These are phyloP conservation scores for Synanthedon formicaeformis DNA, from an alignment of 2,888 invertebrate species.

Conservation along the genomic window DNA sequence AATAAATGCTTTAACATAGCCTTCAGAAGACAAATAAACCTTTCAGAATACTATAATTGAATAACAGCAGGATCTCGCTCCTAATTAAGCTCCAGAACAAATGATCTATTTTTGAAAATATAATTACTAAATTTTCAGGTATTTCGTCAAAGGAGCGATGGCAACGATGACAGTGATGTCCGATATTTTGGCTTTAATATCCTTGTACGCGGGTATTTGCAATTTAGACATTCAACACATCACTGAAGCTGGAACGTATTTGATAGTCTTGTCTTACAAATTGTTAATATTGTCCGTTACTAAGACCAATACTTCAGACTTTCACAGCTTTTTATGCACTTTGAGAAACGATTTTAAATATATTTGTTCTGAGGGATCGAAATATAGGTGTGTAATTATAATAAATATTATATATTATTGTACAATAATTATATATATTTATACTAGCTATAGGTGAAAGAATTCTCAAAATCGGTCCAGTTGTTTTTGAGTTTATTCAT, in stretches of 20 bases:
- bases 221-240: conserved; percentile 19
- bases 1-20: too few relatives aligned
- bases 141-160: conserved; percentile 5
- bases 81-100: too few relatives aligned
- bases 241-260: conserved; percentile 33
- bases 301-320: conserved; percentile 21
- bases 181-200: conserved; percentile 6
- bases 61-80: too few relatives aligned
- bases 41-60: too few relatives aligned
- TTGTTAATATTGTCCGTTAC: conserved; percentile 25
- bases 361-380: conserved; percentile 23
- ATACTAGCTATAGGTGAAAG: too few relatives aligned
- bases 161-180: conserved; percentile 8
- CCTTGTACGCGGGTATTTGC: conserved; percentile 18
- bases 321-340: conserved; percentile 19
- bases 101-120: too few relatives aligned
- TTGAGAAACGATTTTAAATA: conserved; percentile 33
- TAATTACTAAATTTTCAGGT: conserved; percentile 1
- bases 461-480: too few relatives aligned
- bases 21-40: too few relatives aligned
- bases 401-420: background rate
- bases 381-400: conserved; percentile 23
- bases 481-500: too few relatives aligned
- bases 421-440: too few relatives aligned
- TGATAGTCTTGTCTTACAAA: conserved; percentile 26